Evolutionary conservation across 2,113 vertebrate genomes (phyloP), one percentile per base, ranked within the genome.

Genomic region (Poeciliopsis occidentalis): DNA sequence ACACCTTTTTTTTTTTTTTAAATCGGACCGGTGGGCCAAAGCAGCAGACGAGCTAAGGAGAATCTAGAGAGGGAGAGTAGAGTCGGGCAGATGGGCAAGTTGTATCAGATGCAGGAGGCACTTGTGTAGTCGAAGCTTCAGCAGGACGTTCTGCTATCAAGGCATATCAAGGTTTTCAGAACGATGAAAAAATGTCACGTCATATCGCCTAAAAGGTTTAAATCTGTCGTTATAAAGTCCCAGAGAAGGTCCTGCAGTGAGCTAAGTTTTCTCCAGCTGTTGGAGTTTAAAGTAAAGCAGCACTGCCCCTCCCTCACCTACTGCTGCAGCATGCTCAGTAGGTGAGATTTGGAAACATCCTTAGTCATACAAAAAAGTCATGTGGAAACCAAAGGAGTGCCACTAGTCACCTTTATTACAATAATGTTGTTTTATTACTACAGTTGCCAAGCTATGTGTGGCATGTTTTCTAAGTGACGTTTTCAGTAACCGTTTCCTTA

Each of bases 21-120:
- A 79, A 67, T 17, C 64, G 13, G 37, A 85, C 60, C 12, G 34
- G 72, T 54, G 60, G 63, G 32, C 69, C 47, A 24, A 31, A 30
- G 29, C 64, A 13, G 19, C 41, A 72, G 37, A 60, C 1, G 64
- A 34, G 54, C 29, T 13, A n/a, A 3, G 51, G 51, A 24, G 13
- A 34, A 44, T 41, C 31, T 27, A 64, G 60, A 71, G 10, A 8
- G 15, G 26, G 27, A 17, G 39, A 19, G 13, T 5, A 17, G 44
- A 47, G 44, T 19, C 44, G 19, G 44, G 3, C 11, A 39, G 41
- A 70, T 12, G 29, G 60, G 1, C 4, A 69, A 32, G 60, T 22
- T 24, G 60, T 10, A 5, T 69, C n/a, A 47, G 15, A 47, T 6
- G 1, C 44, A 19, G 15, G 17, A 17, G 13, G 44, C 44, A 47